Percentiles rank a stretch among this genome's conserved stretches.
phyloP scores from a whole-genome alignment of 2,888 invertebrate genomes.

The Megaustenia siamemsis region DNA sequence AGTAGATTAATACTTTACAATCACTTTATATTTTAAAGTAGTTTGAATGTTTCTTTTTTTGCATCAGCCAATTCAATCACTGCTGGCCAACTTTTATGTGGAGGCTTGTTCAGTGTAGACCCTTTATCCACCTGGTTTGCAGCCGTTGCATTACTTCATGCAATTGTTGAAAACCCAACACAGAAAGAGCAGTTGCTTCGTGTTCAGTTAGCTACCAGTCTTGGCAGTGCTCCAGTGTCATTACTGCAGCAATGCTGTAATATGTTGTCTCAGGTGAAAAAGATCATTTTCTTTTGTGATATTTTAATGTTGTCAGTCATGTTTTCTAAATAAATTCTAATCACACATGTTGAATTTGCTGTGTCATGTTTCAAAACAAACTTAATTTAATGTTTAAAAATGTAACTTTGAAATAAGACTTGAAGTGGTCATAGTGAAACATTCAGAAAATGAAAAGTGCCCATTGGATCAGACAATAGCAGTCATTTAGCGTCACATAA shows the following conservation, averaged over 20 bases:
- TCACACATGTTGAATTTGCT: too few species aligned
- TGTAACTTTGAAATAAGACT: too few species aligned
- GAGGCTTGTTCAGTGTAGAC: slow-evolving; percentile 93
- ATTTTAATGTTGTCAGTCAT: background rate
- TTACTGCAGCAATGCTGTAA: slow-evolving; percentile 93
- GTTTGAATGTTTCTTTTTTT: background rate
- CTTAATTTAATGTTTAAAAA: too few species aligned
- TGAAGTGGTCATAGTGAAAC: too few species aligned
- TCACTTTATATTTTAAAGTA: background rate
- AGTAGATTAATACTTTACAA: too few species aligned
- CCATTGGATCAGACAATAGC: too few species aligned
- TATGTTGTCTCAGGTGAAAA: slow-evolving; percentile 85
- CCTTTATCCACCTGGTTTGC: slow-evolving; percentile 97
- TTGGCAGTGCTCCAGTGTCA: slow-evolving; percentile 88
- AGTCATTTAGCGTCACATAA: too few species aligned
- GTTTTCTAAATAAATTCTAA: background rate
- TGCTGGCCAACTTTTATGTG: slow-evolving; percentile 93
- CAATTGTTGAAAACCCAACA: slow-evolving; percentile 88
- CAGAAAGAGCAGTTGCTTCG: slow-evolving; percentile 92
- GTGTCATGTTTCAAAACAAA: too few species aligned
- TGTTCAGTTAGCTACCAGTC: slow-evolving; percentile 88
- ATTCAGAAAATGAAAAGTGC: too few species aligned
- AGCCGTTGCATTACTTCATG: slow-evolving; percentile 93
- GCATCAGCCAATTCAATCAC: slow-evolving; percentile 80
- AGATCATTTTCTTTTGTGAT: background rate